Conservation (phyloP, 92 coral and sea anemone genomes). For the Palythoa grandiflora region DNA sequence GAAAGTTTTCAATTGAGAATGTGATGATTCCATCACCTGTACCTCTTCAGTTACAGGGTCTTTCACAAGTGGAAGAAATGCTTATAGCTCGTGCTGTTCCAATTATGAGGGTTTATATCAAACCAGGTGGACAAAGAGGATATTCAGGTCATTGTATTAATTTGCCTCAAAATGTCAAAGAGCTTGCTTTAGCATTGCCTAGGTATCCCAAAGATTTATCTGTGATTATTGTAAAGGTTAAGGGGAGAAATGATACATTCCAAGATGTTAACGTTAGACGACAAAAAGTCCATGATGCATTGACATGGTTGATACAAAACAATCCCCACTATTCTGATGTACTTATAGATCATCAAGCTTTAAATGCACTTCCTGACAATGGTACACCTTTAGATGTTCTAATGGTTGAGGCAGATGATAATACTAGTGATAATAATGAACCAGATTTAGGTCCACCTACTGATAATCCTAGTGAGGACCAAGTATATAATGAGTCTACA, state of each 20-base stretch:
- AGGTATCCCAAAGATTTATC: slow-evolving; percentile 1
- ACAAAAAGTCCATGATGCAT: too few relatives aligned
- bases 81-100: slow-evolving; percentile 2
- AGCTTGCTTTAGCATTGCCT: not conserved
- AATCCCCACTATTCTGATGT: not conserved
- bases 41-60: too few relatives aligned
- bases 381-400: slow-evolving; percentile 8
- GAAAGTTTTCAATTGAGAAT: slow-evolving; percentile 5
- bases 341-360: not conserved
- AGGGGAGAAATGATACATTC: slow-evolving; percentile 3
- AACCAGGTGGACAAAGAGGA: too few relatives aligned
- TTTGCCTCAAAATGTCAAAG: too few relatives aligned
- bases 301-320: too few relatives aligned
- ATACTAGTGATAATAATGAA: not conserved
- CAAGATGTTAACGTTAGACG: slow-evolving; percentile 8
- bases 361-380: slow-evolving; percentile 4
- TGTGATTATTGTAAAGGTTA: too few relatives aligned
- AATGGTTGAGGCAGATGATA: not conserved
- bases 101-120: not conserved
- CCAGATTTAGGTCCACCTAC: slow-evolving; percentile 1
- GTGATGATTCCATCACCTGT: not conserved
- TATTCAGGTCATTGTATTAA: too few relatives aligned
- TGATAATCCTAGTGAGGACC: slow-evolving; percentile 5
- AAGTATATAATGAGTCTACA: not conserved
- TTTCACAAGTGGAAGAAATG: too few relatives aligned